Percentiles rank a stretch among this genome's conserved stretches.
These are phyloP conservation scores for Atopsyche davidsoni DNA, from an alignment of 1,140 invertebrate species.

Conservation along the genomic window DNA sequence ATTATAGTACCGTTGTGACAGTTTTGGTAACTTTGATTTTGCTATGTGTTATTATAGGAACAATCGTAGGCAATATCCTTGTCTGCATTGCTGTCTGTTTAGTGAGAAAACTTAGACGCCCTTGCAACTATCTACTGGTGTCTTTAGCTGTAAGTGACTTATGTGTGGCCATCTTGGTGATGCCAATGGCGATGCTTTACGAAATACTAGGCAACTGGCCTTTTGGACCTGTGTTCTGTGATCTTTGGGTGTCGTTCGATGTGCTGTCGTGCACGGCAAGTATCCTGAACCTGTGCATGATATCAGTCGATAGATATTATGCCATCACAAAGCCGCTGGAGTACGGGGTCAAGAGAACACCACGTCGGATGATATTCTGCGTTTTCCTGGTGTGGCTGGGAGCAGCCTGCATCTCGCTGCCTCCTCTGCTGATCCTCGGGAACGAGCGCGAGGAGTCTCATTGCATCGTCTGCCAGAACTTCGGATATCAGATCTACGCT, in stretches of 20 bases:
- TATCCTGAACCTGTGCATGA: slow-evolving; percentile 88
- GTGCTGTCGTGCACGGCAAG: slow-evolving; percentile 81
- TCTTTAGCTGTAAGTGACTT: slow-evolving; percentile 84
- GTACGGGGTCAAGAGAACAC: slow-evolving; percentile 82
- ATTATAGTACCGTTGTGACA: slow-evolving; percentile 46
- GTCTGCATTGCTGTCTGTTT: slow-evolving; percentile 84
- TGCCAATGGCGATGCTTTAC: slow-evolving; percentile 79
- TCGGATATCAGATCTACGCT: slow-evolving; percentile 85
- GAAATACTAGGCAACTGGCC: slow-evolving; percentile 78
- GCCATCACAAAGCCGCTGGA: slow-evolving; percentile 88
- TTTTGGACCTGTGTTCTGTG: slow-evolving; percentile 77
- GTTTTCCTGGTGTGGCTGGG: slow-evolving; percentile 85
- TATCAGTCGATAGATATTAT: slow-evolving; percentile 82
- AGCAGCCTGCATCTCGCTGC: slow-evolving; percentile 82
- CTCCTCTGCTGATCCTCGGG: slow-evolving; percentile 80
- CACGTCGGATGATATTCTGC: slow-evolving; percentile 75
- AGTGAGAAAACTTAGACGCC: slow-evolving; percentile 76
- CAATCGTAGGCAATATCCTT: slow-evolving; percentile 82
- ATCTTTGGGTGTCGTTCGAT: slow-evolving; percentile 80
- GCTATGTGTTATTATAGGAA: slow-evolving; percentile 69
- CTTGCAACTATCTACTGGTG: slow-evolving; percentile 83
- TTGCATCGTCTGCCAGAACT: slow-evolving; percentile 80
- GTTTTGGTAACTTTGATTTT: slow-evolving; percentile 66
- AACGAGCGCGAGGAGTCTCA: slow-evolving; percentile 75
- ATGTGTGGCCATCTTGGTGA: slow-evolving; percentile 76